Evolutionary conservation across 2,888 invertebrate species (phyloP).

Genomic region (Apomyelois bistriatella): DNA sequence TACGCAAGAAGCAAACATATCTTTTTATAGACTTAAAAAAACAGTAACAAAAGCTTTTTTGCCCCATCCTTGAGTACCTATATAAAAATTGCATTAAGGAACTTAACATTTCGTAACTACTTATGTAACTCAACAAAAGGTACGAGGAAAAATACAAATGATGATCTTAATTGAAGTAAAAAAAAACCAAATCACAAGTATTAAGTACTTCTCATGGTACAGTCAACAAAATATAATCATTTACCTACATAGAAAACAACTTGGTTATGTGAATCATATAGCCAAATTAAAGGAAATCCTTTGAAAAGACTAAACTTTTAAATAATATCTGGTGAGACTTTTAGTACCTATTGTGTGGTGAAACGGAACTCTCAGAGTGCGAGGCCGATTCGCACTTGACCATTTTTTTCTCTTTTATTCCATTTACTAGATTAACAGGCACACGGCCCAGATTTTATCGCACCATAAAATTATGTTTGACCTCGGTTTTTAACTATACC

Average conservation of each 20-base stretch:
- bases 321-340: no score
- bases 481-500: no score
- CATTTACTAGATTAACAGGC: no score
- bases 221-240: not conserved
- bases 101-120: conserved; percentile 3
- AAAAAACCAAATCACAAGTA: conserved; percentile 13
- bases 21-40: not conserved
- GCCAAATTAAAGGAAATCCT: no score
- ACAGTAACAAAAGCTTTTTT: conserved; percentile 3
- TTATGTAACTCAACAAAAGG: conserved; percentile 8
- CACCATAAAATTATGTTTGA: not conserved
- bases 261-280: no score
- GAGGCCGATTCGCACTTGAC: no score
- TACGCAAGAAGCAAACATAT: not conserved
- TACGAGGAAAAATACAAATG: conserved; percentile 9
- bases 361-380: no score
- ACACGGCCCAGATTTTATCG: no score
- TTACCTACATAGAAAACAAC: no score
- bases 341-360: no score
- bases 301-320: no score
- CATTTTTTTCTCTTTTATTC: no score
- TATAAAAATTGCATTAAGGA: conserved; percentile 4
- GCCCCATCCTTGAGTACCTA: not conserved
- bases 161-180: conserved; percentile 14
- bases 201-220: not conserved